phyloP scores from a whole-genome alignment of 2,113 vertebrate genomes.

The Anser cygnoides region DNA sequence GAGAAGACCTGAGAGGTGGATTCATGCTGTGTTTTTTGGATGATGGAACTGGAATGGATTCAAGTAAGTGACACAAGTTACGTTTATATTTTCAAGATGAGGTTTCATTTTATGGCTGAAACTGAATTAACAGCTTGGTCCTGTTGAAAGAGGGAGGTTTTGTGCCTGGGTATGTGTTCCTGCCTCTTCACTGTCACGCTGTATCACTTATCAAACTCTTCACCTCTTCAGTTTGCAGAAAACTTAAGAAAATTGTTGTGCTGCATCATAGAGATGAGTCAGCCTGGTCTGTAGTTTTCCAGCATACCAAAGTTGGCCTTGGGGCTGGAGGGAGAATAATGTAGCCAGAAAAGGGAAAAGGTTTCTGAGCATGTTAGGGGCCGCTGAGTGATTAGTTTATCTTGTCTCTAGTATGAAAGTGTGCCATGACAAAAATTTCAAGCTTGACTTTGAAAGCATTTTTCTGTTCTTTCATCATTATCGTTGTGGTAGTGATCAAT shows the following conservation, averaged over 20 bases:
- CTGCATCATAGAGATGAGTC: neutral
- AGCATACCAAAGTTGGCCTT: neutral
- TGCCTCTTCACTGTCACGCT: neutral
- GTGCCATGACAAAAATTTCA: neutral
- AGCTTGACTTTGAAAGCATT: neutral
- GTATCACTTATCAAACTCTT: neutral
- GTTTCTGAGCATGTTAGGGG: neutral
- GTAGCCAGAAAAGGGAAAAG: neutral
- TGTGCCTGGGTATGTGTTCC: neutral
- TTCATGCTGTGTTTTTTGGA: constrained; percentile 98
- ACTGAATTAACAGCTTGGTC: neutral
- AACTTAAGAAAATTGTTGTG: neutral
- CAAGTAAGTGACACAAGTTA: constrained; percentile 82
- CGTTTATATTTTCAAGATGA: neutral
- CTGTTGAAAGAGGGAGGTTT: neutral
- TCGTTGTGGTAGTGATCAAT: neutral
- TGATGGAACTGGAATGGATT: constrained; percentile 96
- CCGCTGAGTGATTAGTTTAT: neutral
- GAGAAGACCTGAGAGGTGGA: constrained; percentile 88
- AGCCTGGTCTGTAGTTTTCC: neutral
- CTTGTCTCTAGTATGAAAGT: neutral
- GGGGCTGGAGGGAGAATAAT: neutral
- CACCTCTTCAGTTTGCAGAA: neutral
- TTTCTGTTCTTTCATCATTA: neutral
- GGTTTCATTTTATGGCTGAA: neutral